phyloP scores from a whole-genome alignment of 2,888 invertebrate species.

The Myathropa florea region DNA sequence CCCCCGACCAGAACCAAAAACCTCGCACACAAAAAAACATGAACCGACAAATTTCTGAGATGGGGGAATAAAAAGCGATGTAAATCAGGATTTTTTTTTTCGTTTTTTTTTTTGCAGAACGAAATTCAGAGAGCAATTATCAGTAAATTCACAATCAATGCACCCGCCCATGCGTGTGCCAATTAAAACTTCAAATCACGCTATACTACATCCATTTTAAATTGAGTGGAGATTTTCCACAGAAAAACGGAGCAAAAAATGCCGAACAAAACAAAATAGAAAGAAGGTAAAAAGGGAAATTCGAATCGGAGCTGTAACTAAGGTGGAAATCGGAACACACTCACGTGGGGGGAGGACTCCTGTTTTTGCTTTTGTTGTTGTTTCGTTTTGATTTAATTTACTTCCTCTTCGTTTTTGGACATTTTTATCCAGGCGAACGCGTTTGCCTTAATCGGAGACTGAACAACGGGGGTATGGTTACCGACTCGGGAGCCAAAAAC shows the following conservation, averaged over 20 bases:
- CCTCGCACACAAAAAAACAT: neutral
- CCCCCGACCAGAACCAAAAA: neutral
- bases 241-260: neutral
- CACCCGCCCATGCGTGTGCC: conserved; percentile 57
- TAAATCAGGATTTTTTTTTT: neutral
- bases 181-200: conserved; percentile 67
- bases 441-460: conserved; percentile 56
- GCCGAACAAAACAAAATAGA: conserved; percentile 5
- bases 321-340: conserved; percentile 15
- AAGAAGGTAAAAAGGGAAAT: conserved; percentile 10
- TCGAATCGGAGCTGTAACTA: conserved; percentile 38
- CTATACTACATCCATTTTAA: conserved; percentile 56
- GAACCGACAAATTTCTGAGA: neutral
- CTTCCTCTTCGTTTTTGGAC: conserved; percentile 47
- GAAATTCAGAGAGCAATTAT: conserved; percentile 56
- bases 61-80: neutral
- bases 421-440: conserved; percentile 58
- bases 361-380: neutral
- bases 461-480: conserved; percentile 56
- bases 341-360: neutral
- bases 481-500: conserved; percentile 54
- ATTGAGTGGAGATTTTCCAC: conserved; percentile 55
- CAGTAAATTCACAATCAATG: conserved; percentile 65
- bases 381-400: conserved; percentile 61
- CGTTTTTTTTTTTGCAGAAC: neutral